Conservation (phyloP, 2,888 invertebrate species). For the Eurytoma adleriae region DNA sequence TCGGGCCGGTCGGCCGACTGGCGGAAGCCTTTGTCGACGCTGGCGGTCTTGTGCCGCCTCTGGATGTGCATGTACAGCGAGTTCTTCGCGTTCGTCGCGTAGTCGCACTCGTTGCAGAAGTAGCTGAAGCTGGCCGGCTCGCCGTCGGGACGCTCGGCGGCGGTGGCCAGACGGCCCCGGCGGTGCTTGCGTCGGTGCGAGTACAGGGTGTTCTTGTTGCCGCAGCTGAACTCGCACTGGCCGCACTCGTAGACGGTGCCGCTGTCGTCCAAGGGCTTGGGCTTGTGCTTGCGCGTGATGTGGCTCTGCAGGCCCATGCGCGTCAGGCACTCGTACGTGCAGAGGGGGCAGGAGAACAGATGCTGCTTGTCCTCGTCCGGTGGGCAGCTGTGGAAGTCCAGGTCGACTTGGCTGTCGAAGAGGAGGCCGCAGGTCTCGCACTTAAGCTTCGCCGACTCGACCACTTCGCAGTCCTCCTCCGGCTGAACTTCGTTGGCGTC, state of each 20-base stretch:
- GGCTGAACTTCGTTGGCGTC: slow-evolving; percentile 2
- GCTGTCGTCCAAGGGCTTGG: neutral
- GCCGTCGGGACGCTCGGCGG: slow-evolving; percentile 35
- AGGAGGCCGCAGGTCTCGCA: slow-evolving; percentile 56
- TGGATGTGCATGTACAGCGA: slow-evolving; percentile 71
- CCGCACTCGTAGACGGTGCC: slow-evolving; percentile 63
- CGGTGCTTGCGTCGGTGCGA: slow-evolving; percentile 69
- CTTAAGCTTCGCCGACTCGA: slow-evolving; percentile 7
- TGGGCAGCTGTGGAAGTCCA: slow-evolving; percentile 57
- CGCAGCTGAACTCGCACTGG: slow-evolving; percentile 68
- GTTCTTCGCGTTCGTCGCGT: slow-evolving; percentile 68
- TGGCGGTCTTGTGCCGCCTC: slow-evolving; percentile 65
- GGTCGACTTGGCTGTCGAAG: slow-evolving; percentile 48
- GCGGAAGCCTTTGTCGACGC: neutral
- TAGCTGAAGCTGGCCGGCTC: slow-evolving; percentile 16
- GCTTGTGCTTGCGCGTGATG: slow-evolving; percentile 60
- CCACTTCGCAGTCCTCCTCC: slow-evolving; percentile 18
- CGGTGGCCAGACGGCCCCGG: slow-evolving; percentile 18
- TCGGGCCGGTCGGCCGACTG: slow-evolving; percentile 48
- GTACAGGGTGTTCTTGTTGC: slow-evolving; percentile 68
- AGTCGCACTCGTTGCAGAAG: slow-evolving; percentile 71
- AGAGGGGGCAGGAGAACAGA: slow-evolving; percentile 55
- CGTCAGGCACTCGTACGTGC: slow-evolving; percentile 61
- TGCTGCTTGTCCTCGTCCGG: slow-evolving; percentile 1
- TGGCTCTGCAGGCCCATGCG: slow-evolving; percentile 58